Evolutionary conservation across 2,888 invertebrate genomes (phyloP), one percentile per base, ranked within the genome.

Genomic region (Drosophila kuntzei): DNA sequence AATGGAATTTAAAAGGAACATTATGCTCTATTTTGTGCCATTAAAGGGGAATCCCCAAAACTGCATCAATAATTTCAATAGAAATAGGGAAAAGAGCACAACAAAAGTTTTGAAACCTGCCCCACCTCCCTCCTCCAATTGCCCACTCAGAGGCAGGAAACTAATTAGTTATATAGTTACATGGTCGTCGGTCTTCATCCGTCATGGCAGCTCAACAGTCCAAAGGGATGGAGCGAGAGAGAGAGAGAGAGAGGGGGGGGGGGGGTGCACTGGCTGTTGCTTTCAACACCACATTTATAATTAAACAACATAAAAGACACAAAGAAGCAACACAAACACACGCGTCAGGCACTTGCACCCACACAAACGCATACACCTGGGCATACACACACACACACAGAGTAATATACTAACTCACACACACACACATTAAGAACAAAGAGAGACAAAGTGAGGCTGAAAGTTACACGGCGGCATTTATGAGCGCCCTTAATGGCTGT

Each of bases 241-340:
- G 8, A 53, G 7, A 3, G 44, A 2, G 18, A 2, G 20, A 22
- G 36, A 9, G n/a, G 43, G 16, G 2, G 34, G 37, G 16, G 39
- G 12, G 60, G 18, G 2, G 12, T 12, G 18, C n/a, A 20, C 60
- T 64, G 53, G 59, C 79, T 71, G 71, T 70, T 78, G 88, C 83
- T 89, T 83, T 83, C 80, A 84, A 67, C 86, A 60, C 76, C 76
- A 76, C 89, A 84, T 84, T 88, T 89, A 84, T 89, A 84, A 84
- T 84, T 84, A 89, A 89, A 89, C 89, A 88, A 88, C 89, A 89
- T 87, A 89, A 83, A 85, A 88, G 87, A 88, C 89, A 84, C 90
- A 84, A 88, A 85, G 89, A 77, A 69, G 58, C 62, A 66, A 66
- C 71, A 65, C 61, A 62, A 47, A 68, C 59, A 78, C 60, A 60